phyloP scores from a whole-genome alignment of 2,888 invertebrate species.

The Heliconius ismenius region DNA sequence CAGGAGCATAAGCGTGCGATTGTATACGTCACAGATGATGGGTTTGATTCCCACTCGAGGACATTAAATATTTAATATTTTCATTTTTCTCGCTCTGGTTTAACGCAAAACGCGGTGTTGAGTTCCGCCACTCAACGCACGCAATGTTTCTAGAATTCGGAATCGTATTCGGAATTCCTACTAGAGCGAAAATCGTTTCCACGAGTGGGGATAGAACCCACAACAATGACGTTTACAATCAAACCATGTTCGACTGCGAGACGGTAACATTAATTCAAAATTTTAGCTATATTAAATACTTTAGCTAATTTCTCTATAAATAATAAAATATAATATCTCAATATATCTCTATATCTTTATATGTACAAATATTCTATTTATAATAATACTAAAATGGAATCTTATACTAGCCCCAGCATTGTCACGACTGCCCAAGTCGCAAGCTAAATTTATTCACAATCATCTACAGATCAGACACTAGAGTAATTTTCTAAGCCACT shows the following conservation, averaged over 20 bases:
- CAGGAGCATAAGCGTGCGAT: not conserved
- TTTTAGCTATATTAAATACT: not conserved
- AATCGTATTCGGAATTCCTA: too few relatives aligned
- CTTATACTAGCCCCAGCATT: not conserved
- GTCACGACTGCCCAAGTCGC: not conserved
- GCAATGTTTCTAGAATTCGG: too few relatives aligned
- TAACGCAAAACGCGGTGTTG: not conserved
- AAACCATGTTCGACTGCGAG: not conserved
- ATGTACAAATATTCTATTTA: too few relatives aligned
- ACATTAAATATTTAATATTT: not conserved
- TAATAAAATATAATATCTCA: too few relatives aligned
- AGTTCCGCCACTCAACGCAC: too few relatives aligned
- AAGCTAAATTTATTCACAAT: constrained; percentile 2
- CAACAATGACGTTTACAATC: not conserved
- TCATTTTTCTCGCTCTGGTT: not conserved
- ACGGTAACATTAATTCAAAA: not conserved
- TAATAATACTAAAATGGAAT: too few relatives aligned
- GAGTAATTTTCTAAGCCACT: constrained; percentile 22
- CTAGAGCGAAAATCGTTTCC: too few relatives aligned
- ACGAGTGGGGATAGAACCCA: not conserved
- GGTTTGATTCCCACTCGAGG: not conserved
- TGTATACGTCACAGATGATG: not conserved
- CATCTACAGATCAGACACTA: constrained; percentile 15
- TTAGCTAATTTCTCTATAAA: not conserved
- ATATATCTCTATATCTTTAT: too few relatives aligned